Evolutionary conservation across 1,140 invertebrate genomes (phyloP), one percentile per base, ranked within the genome.

Genomic region (Calliopsis andreniformis): DNA sequence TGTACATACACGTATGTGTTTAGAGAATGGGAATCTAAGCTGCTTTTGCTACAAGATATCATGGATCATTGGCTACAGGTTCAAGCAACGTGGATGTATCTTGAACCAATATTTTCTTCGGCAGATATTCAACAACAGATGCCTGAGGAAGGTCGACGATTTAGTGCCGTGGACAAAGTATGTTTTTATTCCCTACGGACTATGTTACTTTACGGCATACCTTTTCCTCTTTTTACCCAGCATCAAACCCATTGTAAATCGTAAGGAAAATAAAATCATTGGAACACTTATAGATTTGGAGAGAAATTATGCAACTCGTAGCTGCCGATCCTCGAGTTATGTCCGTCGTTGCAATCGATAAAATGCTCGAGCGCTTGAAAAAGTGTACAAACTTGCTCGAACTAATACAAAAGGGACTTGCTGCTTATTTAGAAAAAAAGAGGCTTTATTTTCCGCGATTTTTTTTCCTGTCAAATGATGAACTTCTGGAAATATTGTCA

Each of bases 391-490:
- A 94, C 63, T 90, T 99, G 3, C 89, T 98, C 53, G 97, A 99
- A 86, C 92, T 97, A 56, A 98, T 99, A 72, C 97, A 98, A 87
- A 96, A 97, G 89, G 98, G 98, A 56, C 92, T 99, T 10, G 98
- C 98, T 88, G 96, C 96, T 70, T 99, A 99, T 89, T 92, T 99
- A 81, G 98, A 99, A 91, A 98, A 98, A 93, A 99, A 99, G 88
- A 93, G 98, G 30, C 92, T 99, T 0, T 98, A 95, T 87, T 99
- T 99, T 92, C 97, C 98, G 4, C 93, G 98, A 80, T 99, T 99
- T 93, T 99, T 99, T 94, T 99, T 99, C 92, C 92, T 99, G 20
- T 99, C 98, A 7, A 99, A 99, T 89, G 98, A 99, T 89, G 98
- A 99, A 89, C 90, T 99, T 30, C 92, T 99, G 23, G 98, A 99